phyloP scores from a whole-genome alignment of 2,113 vertebrate genomes.

The Pristiophorus japonicus region DNA sequence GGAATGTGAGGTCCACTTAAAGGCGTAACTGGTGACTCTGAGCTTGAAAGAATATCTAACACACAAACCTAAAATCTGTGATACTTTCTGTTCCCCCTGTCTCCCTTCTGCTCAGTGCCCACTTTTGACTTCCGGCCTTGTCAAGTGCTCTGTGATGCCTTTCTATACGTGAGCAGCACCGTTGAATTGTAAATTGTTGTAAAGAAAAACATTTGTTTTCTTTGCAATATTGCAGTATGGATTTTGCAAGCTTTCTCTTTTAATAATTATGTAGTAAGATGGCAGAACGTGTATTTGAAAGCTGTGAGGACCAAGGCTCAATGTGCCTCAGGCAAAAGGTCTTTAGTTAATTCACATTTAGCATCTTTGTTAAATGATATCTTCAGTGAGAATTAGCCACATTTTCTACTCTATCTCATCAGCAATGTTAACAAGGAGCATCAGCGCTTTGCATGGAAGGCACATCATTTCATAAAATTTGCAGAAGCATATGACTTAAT shows the following conservation, averaged over 20 bases:
- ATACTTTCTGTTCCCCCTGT: background rate
- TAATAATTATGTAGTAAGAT: background rate
- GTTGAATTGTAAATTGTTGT: background rate
- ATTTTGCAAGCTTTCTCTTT: background rate
- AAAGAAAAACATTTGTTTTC: background rate
- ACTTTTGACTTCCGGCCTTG: background rate
- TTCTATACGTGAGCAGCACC: background rate
- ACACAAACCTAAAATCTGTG: background rate
- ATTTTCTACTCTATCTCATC: conserved; percentile 48
- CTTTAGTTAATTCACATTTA: conserved; percentile 53
- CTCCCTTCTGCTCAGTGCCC: background rate
- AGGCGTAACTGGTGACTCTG: background rate
- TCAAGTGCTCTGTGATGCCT: background rate
- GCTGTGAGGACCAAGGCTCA: background rate
- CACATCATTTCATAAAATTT: conserved; percentile 56
- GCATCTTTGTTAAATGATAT: conserved; percentile 52
- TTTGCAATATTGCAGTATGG: background rate
- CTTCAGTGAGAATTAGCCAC: conserved; percentile 53
- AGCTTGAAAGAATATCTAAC: background rate
- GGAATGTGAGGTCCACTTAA: background rate
- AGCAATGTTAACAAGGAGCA: conserved; percentile 51
- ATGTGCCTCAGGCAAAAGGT: conserved; percentile 45
- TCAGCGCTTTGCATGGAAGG: conserved; percentile 46
- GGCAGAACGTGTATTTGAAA: background rate
- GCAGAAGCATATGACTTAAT: conserved; percentile 54